Conservation (phyloP, 2,888 invertebrate species). For the Phyllotreta striolata region DNA sequence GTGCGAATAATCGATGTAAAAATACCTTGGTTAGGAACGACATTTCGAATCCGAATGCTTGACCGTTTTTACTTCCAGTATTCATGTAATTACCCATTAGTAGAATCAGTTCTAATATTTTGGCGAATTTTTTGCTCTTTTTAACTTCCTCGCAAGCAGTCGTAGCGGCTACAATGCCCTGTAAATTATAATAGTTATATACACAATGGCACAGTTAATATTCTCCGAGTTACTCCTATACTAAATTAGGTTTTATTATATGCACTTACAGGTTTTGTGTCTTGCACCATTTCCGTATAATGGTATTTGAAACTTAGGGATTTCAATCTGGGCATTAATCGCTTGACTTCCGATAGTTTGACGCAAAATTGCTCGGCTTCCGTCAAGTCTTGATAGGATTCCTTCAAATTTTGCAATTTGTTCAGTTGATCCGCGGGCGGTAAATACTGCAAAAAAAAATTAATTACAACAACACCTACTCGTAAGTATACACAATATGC, state of each 20-base stretch:
- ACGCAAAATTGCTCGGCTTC: constrained; percentile 97
- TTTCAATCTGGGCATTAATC: constrained; percentile 84
- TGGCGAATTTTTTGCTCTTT: constrained; percentile 87
- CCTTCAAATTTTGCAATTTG: constrained; percentile 81
- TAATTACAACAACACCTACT: constrained; percentile 2
- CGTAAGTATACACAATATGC: not conserved
- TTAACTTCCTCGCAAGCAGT: constrained; percentile 95
- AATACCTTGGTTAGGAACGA: constrained; percentile 94
- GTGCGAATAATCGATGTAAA: too few relatives aligned
- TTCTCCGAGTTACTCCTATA: constrained; percentile 17
- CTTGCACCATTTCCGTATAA: constrained; percentile 85
- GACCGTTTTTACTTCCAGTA: constrained; percentile 91
- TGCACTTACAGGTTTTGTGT: constrained; percentile 81
- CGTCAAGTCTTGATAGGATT: constrained; percentile 79
- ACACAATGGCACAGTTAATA: constrained; percentile 1
- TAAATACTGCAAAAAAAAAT: constrained; percentile 70
- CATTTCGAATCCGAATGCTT: constrained; percentile 96
- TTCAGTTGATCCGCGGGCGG: constrained; percentile 91
- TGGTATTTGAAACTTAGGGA: constrained; percentile 90
- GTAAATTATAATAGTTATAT: constrained; percentile 40
- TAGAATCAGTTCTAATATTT: constrained; percentile 87
- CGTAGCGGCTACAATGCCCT: constrained; percentile 93
- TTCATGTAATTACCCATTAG: constrained; percentile 97
- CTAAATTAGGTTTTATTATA: constrained; percentile 11
- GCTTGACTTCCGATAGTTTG: constrained; percentile 87